Evolutionary conservation across 2,888 invertebrate species (phyloP).

Genomic region (Ceratothoa steindachneri): DNA sequence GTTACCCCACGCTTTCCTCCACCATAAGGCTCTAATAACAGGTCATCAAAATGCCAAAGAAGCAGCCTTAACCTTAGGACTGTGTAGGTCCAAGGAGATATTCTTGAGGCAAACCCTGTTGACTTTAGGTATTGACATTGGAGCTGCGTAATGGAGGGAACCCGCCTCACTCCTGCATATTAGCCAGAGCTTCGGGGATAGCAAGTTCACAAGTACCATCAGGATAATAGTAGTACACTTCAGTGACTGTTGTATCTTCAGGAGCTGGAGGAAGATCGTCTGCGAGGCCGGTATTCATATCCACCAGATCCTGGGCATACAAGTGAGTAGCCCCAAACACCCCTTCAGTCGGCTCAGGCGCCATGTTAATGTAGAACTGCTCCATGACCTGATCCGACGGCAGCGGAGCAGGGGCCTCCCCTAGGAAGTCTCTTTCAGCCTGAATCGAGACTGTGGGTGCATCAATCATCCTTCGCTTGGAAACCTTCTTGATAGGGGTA

Average conservation of each 20-base stretch:
- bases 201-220: not conserved
- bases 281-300: not conserved
- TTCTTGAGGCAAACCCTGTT: no score
- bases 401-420: not conserved
- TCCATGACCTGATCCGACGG: not conserved
- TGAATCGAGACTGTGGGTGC: not conserved
- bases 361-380: not conserved
- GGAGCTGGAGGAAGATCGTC: not conserved
- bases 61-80: no score
- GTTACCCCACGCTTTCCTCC: no score
- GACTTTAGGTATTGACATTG: no score
- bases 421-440: not conserved
- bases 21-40: no score
- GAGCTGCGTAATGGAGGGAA: no score
- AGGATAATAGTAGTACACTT: not conserved
- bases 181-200: not conserved
- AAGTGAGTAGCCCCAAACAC: not conserved
- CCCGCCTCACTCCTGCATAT: not conserved
- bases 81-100: no score
- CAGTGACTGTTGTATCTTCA: not conserved
- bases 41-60: no score
- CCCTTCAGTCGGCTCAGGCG: not conserved
- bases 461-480: not conserved
- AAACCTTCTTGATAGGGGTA: not conserved
- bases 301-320: not conserved